A percentile compares a stretch with the other conserved stretches of the same genome.
Conservation (phyloP, 2,113 vertebrate species). For the Herpailurus yagouaroundi region DNA sequence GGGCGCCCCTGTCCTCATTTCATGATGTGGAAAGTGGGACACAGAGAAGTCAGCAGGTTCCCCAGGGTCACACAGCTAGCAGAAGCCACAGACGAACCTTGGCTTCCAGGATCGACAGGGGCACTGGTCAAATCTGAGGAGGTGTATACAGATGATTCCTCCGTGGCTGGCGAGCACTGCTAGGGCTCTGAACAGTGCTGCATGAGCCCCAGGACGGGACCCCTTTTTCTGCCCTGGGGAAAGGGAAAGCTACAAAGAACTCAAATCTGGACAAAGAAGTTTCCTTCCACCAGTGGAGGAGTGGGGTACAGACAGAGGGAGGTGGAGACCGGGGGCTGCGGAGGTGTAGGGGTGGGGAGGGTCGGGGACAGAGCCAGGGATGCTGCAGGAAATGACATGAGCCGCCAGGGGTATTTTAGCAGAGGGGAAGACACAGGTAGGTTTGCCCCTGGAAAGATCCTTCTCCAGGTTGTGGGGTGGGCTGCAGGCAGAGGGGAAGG, state of each 20-base stretch:
- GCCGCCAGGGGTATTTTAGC: rapidly evolving
- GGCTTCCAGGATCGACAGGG: neutral
- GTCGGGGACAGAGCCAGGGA: neutral
- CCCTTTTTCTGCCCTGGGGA: no score
- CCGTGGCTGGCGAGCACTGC: rapidly evolving
- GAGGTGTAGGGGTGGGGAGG: neutral
- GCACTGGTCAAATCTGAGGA: no score
- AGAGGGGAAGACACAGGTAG: no score
- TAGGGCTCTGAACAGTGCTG: rapidly evolving
- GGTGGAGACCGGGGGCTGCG: rapidly evolving
- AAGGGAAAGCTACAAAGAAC: neutral
- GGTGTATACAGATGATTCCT: neutral
- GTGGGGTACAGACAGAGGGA: neutral
- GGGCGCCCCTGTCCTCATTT: neutral
- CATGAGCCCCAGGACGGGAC: no score
- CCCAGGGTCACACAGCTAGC: neutral
- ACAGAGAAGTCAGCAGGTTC: neutral
- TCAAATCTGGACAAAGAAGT: no score
- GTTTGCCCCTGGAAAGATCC: neutral
- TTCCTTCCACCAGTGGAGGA: neutral
- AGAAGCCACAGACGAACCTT: rapidly evolving
- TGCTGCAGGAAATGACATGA: rapidly evolving
- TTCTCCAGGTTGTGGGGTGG: neutral
- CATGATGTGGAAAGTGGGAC: rapidly evolving
- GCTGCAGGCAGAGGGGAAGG: rapidly evolving